Base-by-base conservation (phyloP, 2,888 invertebrate species). In the Phalangium opilio region DNA sequence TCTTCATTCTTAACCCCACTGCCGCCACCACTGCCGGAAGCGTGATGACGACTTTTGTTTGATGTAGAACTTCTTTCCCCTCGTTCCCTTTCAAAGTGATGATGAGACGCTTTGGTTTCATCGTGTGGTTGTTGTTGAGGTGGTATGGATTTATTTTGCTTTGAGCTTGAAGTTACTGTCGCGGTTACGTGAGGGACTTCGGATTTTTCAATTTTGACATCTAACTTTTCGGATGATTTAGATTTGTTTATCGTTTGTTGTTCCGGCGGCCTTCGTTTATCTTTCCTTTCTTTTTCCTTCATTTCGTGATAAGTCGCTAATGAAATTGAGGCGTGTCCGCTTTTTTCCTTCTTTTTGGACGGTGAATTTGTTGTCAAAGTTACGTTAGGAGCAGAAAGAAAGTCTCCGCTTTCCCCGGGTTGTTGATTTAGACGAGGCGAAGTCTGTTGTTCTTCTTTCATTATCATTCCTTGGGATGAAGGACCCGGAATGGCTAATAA, bases 281-380 rank as follows among this genome's bases (percentile, higher is more conserved):
- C 19, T 8, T 42, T 17, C 4, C 41, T 18, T 27, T 47, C 44
- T 18, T 45, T 49, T 19, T 51, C 51, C 14, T 44, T 47, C 27
- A 43, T 49, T 40, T 51, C 51, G 7, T 44, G 39, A 41, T 51
- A 51, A 3, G 40, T 44, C 33, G 49, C 47, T 7, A 47, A 17
- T 15, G 49, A 49, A 33, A 51, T 49, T 32, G 51, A 43, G 33
- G 44, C 20, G 15, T 38, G 14, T 44, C 45, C 51, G 10, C n/a
- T 18, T 21, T 44, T 46, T 3, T 39, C 14, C 15, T 41, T 43
- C 40, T 51, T 51, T 21, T 27, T n/a, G 7, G 38, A 41, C 10
- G 48, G 39, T n/a, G 41, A 20, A 14, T n/a, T 4, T 11, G 20
- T 35, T 17, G 38, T 19, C 14, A 17, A 14, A 10, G 41, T 35